Base-by-base conservation (phyloP, 2,888 invertebrate species). In the Scaeva pyrastri region DNA sequence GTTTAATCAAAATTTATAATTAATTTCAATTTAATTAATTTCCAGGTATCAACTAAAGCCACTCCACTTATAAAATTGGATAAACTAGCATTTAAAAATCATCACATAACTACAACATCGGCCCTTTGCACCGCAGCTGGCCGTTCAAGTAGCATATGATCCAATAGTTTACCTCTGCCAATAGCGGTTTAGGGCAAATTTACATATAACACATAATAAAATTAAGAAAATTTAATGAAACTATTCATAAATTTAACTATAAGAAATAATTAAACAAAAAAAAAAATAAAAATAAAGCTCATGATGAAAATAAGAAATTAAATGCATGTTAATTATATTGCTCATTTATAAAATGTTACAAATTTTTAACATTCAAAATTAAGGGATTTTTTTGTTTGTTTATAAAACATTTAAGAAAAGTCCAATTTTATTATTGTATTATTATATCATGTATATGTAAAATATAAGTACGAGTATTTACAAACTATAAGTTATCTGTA, bases 101-200 rank as follows among this genome's bases (percentile, higher is more conserved):
- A 92, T 85, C 92, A 92, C 73, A 91, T 91, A 78, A 92, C 92
- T 48, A 91, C 92, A 70, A 92, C 92, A 45, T 91, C 92, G 11
- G 92, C 91, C 70, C 90, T 91, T 26, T 91, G 91, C 79, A 91
- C 91, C 43, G 90, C 90, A 45, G 89, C 90, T 55, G 93, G 93
- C 50, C 90, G 92, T 1, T 92, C 92, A 68, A 91, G 91, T 88
- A 92, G 92, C 89, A 92, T 92, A 87, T 92, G 91, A 89, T 89
- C 88, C 72, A 86, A 82, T 52, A 87, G 83, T 64, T 79, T 85
- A 77, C 81, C 50, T 60, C 78, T 73, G 16, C 85, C 87, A 66
- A 88, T 87, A 71, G 87, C 88, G 64, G 88, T 88, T 72, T 88
- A 84, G 87, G 66, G 43, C 55, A 31, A 48, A 31, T 2, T 6